Conservation (phyloP, 2,888 invertebrate genomes). For the Parnassius orleans region DNA sequence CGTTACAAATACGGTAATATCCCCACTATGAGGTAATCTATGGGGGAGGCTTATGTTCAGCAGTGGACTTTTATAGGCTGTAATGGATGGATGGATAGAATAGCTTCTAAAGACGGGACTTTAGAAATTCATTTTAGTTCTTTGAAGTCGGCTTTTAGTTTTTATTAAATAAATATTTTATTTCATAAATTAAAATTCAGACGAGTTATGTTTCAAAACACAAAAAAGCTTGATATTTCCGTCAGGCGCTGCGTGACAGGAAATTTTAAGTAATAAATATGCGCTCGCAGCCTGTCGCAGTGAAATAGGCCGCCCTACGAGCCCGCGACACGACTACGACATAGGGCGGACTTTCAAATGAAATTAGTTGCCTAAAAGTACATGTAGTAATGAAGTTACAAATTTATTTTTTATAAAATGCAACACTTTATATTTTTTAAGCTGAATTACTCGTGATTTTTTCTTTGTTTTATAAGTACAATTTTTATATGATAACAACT, state of each 20-base stretch:
- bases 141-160: too few relatives aligned
- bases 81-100: too few relatives aligned
- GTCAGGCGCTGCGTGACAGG: slow-evolving; percentile 1
- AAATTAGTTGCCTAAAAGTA: not conserved
- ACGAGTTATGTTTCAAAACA: not conserved
- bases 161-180: too few relatives aligned
- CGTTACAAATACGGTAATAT: too few relatives aligned
- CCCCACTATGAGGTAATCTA: too few relatives aligned
- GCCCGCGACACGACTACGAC: not conserved
- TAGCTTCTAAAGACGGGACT: too few relatives aligned
- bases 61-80: too few relatives aligned
- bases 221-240: not conserved
- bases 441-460: too few relatives aligned
- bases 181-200: not conserved
- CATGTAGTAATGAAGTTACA: not conserved
- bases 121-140: too few relatives aligned
- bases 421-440: not conserved
- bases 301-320: not conserved
- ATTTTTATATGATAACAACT: too few relatives aligned
- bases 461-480: too few relatives aligned
- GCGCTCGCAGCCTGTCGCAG: slow-evolving; percentile 19
- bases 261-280: slow-evolving; percentile 3
- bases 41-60: too few relatives aligned
- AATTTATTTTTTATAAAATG: not conserved
- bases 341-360: not conserved